Percentiles rank a stretch among this genome's conserved stretches.
phyloP scores from a whole-genome alignment of 1,140 invertebrate species.

The Asobara japonica region DNA sequence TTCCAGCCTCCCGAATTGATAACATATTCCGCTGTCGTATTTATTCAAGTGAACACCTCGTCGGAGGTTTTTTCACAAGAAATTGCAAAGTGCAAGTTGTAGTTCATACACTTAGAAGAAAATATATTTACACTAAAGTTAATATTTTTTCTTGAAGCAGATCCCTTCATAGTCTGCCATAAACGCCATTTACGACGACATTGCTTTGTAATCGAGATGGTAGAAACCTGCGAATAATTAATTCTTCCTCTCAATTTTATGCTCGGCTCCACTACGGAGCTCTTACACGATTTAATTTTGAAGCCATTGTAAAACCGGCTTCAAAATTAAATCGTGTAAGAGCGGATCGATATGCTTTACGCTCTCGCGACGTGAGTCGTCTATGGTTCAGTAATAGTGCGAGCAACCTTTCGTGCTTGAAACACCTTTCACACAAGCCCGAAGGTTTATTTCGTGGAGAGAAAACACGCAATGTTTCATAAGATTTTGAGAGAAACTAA shows the following conservation, averaged over 20 bases:
- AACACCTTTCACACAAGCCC: background rate
- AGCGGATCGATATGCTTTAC: background rate
- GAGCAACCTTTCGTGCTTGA: background rate
- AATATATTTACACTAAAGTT: no score
- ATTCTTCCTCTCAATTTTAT: background rate
- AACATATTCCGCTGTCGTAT: no score
- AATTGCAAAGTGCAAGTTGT: background rate
- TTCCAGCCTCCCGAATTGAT: background rate
- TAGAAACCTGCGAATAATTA: background rate
- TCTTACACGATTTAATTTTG: background rate
- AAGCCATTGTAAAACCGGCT: background rate
- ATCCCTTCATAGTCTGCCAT: no score
- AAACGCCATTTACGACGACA: no score
- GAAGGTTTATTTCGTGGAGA: background rate
- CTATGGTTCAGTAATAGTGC: background rate
- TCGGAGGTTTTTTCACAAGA: background rate
- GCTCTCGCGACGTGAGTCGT: background rate
- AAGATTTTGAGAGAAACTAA: background rate
- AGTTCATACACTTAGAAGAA: no score
- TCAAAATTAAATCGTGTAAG: background rate
- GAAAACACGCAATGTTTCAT: background rate
- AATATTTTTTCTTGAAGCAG: no score
- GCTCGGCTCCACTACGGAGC: no score
- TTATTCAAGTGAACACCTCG: background rate
- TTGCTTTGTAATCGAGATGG: background rate